phyloP scores from a whole-genome alignment of 2,113 vertebrate genomes.

The Acrocephalus arundinaceus region DNA sequence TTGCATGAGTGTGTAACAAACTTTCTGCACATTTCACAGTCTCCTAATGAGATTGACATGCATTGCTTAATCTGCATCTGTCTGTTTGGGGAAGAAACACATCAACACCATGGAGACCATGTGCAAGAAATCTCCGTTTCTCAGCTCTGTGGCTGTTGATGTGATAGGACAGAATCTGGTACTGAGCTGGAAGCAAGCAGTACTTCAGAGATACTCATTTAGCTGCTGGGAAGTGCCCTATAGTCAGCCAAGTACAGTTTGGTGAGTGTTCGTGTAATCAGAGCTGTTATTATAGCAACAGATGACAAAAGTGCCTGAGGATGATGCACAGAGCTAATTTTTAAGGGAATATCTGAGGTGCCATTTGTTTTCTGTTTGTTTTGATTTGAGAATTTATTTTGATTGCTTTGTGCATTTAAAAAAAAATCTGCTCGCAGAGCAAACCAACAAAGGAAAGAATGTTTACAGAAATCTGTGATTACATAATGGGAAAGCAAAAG shows the following conservation, averaged over 20 bases:
- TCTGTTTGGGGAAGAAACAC: constrained; percentile 69
- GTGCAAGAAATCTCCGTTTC: constrained; percentile 41
- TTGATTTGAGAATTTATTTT: constrained; percentile 48
- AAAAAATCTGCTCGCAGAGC: background rate
- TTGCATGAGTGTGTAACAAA: constrained; percentile 82
- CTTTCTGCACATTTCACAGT: constrained; percentile 76
- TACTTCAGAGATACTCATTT: constrained; percentile 18
- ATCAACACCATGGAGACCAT: constrained; percentile 67
- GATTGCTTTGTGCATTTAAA: background rate
- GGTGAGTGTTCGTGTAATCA: constrained; percentile 2
- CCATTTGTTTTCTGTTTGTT: constrained; percentile 43
- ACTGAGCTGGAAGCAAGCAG: constrained; percentile 8
- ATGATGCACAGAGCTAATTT: constrained; percentile 32
- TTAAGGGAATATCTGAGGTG: background rate
- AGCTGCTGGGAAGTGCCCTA: constrained; percentile 60
- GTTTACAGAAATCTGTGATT: constrained; percentile 45
- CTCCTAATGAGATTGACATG: constrained; percentile 75
- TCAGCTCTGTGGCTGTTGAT: constrained; percentile 30
- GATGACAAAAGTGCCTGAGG: constrained; percentile 35
- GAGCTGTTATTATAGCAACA: constrained; percentile 47
- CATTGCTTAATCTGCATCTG: constrained; percentile 74
- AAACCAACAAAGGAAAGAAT: constrained; percentile 46
- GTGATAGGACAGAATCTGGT: constrained; percentile 51
- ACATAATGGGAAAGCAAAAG: constrained; percentile 31
- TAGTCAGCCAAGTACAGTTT: constrained; percentile 26